phyloP scores from a whole-genome alignment of 2,888 invertebrate genomes.

The Rapana venosa region DNA sequence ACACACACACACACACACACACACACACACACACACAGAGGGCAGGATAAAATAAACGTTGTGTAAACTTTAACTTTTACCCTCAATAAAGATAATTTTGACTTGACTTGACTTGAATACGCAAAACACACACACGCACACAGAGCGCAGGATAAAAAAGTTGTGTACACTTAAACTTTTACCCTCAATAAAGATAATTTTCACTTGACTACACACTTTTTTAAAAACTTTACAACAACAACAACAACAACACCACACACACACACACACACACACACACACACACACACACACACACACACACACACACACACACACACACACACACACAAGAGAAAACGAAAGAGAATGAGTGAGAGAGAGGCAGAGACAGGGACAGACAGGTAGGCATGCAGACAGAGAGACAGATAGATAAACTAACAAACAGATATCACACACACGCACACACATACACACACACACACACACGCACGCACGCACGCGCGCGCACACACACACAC shows the following conservation, averaged over 20 bases:
- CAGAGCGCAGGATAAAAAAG: too few species aligned
- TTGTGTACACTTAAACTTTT: too few species aligned
- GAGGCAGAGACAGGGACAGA: too few species aligned
- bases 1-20: neutral
- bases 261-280: slow-evolving; percentile 21
- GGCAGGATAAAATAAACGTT: too few species aligned
- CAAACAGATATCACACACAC: neutral
- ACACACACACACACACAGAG: neutral
- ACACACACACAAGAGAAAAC: neutral
- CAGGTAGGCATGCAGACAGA: neutral
- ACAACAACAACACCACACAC: too few species aligned
- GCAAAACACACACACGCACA: neutral
- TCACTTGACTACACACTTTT: too few species aligned
- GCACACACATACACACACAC: slow-evolving; percentile 1
- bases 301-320: neutral
- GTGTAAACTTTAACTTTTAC: too few species aligned
- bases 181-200: too few species aligned
- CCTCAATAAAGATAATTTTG: too few species aligned
- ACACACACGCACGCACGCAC: neutral
- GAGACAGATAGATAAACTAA: neutral
- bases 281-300: neutral
- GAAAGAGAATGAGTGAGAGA: too few species aligned
- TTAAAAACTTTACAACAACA: too few species aligned
- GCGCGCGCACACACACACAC: neutral
- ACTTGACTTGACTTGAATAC: too few species aligned